Percentiles rank a stretch among this genome's conserved stretches.
phyloP scores from a whole-genome alignment of 1,140 invertebrate genomes.

The Drosophila teissieri region DNA sequence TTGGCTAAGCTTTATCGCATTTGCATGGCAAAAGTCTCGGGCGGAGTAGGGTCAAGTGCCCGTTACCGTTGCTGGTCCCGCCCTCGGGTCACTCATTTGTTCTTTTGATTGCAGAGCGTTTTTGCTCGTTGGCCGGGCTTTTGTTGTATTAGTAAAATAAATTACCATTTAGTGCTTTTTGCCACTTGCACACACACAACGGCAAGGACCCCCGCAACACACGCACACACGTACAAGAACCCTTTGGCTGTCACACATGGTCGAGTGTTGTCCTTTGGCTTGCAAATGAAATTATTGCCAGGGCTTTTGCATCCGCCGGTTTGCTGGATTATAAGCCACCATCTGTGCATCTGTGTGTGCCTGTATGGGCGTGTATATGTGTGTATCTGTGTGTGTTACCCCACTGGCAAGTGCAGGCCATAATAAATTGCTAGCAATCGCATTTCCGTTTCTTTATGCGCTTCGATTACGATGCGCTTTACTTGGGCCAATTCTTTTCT shows the following conservation, averaged over 20 bases:
- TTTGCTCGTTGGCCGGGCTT: slow-evolving; percentile 59
- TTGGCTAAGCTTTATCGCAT: slow-evolving; percentile 79
- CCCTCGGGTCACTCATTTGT: slow-evolving; percentile 82
- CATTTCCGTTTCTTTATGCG: slow-evolving; percentile 82
- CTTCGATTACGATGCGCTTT: slow-evolving; percentile 79
- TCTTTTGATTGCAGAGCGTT: slow-evolving; percentile 81
- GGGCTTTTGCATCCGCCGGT: slow-evolving; percentile 72
- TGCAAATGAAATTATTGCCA: slow-evolving; percentile 82
- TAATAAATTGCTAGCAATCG: slow-evolving; percentile 83
- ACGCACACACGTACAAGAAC: neutral
- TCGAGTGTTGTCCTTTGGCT: slow-evolving; percentile 77
- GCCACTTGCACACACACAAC: slow-evolving; percentile 56
- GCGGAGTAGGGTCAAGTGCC: slow-evolving; percentile 66
- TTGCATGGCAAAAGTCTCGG: slow-evolving; percentile 66
- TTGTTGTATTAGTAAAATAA: slow-evolving; percentile 84
- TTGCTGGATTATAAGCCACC: slow-evolving; percentile 71
- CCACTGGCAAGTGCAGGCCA: slow-evolving; percentile 65
- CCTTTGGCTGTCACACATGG: slow-evolving; percentile 74
- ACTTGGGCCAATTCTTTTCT: slow-evolving; percentile 68
- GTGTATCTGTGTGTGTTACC: slow-evolving; percentile 17
- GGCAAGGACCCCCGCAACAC: neutral
- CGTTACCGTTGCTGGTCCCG: slow-evolving; percentile 61
- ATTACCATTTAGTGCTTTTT: slow-evolving; percentile 83
- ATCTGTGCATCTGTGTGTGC: slow-evolving; percentile 28
- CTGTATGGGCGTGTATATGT: neutral